Base-by-base conservation (phyloP, 2,113 vertebrate genomes). In the Pseudolaguvia tuberculata region DNA sequence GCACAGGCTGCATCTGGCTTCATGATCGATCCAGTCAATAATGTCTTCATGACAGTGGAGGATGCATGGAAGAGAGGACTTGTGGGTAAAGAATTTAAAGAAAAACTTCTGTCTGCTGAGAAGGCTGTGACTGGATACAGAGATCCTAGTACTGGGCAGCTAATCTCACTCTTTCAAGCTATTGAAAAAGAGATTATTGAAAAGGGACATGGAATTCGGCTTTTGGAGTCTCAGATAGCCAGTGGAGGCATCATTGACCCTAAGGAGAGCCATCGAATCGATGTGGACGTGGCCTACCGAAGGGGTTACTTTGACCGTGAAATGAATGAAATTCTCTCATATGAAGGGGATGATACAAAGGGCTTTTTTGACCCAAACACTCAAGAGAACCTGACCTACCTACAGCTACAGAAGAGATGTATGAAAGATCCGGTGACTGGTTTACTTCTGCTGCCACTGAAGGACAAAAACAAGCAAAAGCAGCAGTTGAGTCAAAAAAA, bases 321-420 rank as follows among this genome's bases (percentile, higher is more conserved):
- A 79, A 91, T 98, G 89, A 98, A 93, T 84, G 93, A 93, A 52
- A 98, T 98, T 78, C 90, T 99, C 20, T 89, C 89, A 0, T 96
- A 98, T 70, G 96, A 96, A 25, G 94, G 91, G 7, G 96, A 98
- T 77, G 96, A 98, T 72, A 97, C 96, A 14, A 98, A 98, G 85
- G 96, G 96, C 1, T 99, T 98, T 86, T 99, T 99, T 80, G 97
- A 99, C 84, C 97, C 97, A 13, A 99, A 98, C 85, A 98, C 95
- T 18, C 93, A 98, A 77, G 96, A 98, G 65, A 99, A 98, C 80
- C 84, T 99, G 70, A 98, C 97, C 0, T 99, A 99, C 82, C 85
- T 98, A 77, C 94, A 99, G 51, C 87, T 99, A 55, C 96, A 96
- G 83, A 92, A 95, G 3, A 92, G 95, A 27, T 99, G 96, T 86